These are phyloP conservation scores for Drosophila glabriapex DNA, from an alignment of 2,888 invertebrate genomes.

Conservation along the genomic window DNA sequence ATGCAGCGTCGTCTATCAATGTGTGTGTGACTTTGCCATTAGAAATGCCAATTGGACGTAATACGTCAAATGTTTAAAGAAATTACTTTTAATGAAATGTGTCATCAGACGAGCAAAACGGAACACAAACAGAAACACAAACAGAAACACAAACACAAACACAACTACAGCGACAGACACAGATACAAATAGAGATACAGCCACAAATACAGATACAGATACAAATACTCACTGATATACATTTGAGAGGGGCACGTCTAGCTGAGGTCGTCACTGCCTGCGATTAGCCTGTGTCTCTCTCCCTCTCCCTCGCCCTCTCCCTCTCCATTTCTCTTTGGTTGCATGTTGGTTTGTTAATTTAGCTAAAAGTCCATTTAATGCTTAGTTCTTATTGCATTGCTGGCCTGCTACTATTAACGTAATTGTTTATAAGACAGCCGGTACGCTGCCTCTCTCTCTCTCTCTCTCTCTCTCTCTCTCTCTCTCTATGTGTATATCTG, in stretches of 20 bases:
- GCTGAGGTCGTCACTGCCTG: constrained; percentile 27
- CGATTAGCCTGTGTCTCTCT: constrained; percentile 38
- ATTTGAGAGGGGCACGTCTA: constrained; percentile 52
- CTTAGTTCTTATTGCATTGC: constrained; percentile 61
- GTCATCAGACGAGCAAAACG: constrained; percentile 67
- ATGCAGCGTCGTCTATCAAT: constrained; percentile 10
- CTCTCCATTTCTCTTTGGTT: not conserved
- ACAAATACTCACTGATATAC: constrained; percentile 13
- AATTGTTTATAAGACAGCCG: constrained; percentile 60
- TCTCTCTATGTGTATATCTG: not conserved
- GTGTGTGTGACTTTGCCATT: constrained; percentile 57
- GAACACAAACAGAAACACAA: constrained; percentile 21
- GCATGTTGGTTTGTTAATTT: constrained; percentile 71
- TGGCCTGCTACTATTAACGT: constrained; percentile 57
- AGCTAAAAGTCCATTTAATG: constrained; percentile 79
- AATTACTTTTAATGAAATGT: constrained; percentile 82
- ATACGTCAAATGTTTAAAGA: constrained; percentile 80
- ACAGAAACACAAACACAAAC: constrained; percentile 21
- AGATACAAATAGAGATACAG: constrained; percentile 20
- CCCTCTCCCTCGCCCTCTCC: not conserved
- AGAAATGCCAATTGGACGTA: constrained; percentile 79
- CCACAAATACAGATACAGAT: constrained; percentile 9
- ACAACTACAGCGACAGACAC: constrained; percentile 3
- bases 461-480: not conserved
- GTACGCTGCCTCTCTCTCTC: not conserved